Base-by-base conservation (phyloP, 2,888 invertebrate species). In the Mylabris sibirica region DNA sequence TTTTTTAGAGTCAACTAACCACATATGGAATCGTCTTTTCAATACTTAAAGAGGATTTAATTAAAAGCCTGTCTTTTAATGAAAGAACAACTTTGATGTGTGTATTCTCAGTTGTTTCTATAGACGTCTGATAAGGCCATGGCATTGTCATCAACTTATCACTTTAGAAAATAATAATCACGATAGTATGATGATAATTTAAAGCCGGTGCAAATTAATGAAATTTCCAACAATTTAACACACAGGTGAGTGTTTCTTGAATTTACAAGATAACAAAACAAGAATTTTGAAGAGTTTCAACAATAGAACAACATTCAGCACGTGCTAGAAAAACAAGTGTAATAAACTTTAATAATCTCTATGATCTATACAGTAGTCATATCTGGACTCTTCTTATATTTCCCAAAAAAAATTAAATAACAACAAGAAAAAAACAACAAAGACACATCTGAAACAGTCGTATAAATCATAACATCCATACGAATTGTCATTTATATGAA, bases 181-280 rank as follows among this genome's bases (percentile, higher is more conserved):
- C 53, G 41, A 66, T 63, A 68, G n/a, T 64, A 62, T 59, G 38
- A 64, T 65, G 44, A 41, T 62, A 69, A 69, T 69, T 61, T 69
- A 60, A 60, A 12, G n/a, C 57, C 69, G 66, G 30, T 49, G 49
- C 49, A 69, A 69, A 69, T 66, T 69, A 69, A 69, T 69, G 44
- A 61, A 69, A 69, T 69, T 66, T 63, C 64, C 64, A 64, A 60
- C 41, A n/a, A 11, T 2, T n/a, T 17, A 12, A 38, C 12, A 49
- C 20, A 49, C 57, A 57, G 57, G 57, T 57, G 30, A 30, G 30
- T 30, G 24, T 57, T 3, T 14, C 4, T 57, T 49, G 49, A 44
- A 17, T 17, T 8, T 20, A 8, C 44, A 3, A 44, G 17, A n/a
- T 14, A 38, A 2, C 38, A 2, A 38, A 38, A 38, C 1, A 9